Base-by-base conservation (phyloP, 2,113 vertebrate genomes). In the Trichomycterus rosablanca region DNA sequence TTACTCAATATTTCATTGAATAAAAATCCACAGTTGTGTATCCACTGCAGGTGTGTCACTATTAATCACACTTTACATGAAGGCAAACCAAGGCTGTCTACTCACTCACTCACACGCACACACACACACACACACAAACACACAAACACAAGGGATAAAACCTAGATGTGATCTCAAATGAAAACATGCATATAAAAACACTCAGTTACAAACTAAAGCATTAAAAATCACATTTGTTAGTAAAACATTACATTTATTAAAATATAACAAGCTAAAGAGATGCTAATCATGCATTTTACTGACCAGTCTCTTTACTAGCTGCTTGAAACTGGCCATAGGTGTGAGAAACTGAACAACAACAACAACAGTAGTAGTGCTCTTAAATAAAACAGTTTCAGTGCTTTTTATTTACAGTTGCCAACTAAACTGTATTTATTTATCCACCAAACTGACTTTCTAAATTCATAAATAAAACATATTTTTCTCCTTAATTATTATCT, bases 1-100 rank as follows among this genome's bases (percentile, higher is more conserved):
- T 87, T 85, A 84, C 69, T 66, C 76, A 86, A 86, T 84, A 87
- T 87, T 85, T 87, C 81, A 87, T 87, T 83, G 81, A 79, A 83
- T 74, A 79, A 84, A 81, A 84, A 80, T 79, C 74, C 67, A 69
- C 34, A 75, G 78, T 71, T 70, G 69, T 86, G 76, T 77, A 77
- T 74, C 72, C 77, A 67, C 74, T 66, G 57, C 23, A 74, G 79
- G 79, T 84, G 70, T 79, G 74, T 75, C 72, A 75, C 75, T 77
- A 84, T 86, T 83, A 82, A 84, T 89, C 85, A 84, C 54, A 44
- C 39, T 57, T 37, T 46, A 60, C 35, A 55, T n/a, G 70, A 61
- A 66, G 60, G 72, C 78, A 73, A 81, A 48, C 65, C 75, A 68
- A 75, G 76, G 77, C 67, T 78, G 59, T 74, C 50, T 45, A 60